These are phyloP conservation scores for Rotaria socialis DNA, from an alignment of 2,888 invertebrate genomes.

Conservation along the genomic window DNA sequence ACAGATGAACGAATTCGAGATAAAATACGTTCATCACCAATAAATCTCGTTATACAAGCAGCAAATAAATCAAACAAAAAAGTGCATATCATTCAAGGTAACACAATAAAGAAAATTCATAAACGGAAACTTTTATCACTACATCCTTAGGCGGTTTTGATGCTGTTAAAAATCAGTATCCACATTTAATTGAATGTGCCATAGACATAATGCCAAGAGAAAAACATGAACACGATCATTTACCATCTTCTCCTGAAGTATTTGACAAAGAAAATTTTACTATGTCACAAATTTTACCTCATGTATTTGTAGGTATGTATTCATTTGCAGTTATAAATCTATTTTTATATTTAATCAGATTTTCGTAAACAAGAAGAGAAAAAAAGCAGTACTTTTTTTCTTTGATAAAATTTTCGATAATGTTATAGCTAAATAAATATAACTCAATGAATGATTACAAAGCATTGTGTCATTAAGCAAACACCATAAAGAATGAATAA, in stretches of 20 bases:
- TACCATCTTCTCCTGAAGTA: neutral
- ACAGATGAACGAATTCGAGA: neutral
- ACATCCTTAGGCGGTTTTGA: neutral
- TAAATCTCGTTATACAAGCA: neutral
- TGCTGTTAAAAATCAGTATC: constrained; percentile 15
- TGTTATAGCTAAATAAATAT: neutral
- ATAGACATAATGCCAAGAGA: neutral
- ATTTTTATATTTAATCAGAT: neutral
- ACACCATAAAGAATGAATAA: neutral
- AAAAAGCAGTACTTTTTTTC: neutral
- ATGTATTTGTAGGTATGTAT: constrained; percentile 27
- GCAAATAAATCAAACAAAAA: constrained; percentile 3
- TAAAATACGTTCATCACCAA: neutral
- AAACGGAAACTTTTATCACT: neutral
- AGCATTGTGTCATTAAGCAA: neutral
- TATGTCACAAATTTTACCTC: neutral
- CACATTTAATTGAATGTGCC: neutral
- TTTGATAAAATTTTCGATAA: neutral
- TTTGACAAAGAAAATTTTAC: neutral
- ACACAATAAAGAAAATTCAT: neutral
- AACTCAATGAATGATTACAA: neutral
- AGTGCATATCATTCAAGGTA: neutral
- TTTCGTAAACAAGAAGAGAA: neutral
- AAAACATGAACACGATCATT: neutral
- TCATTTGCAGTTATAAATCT: neutral